Evolutionary conservation across 2,888 invertebrate species (phyloP).

Genomic region (Drosophila paramelanica): DNA sequence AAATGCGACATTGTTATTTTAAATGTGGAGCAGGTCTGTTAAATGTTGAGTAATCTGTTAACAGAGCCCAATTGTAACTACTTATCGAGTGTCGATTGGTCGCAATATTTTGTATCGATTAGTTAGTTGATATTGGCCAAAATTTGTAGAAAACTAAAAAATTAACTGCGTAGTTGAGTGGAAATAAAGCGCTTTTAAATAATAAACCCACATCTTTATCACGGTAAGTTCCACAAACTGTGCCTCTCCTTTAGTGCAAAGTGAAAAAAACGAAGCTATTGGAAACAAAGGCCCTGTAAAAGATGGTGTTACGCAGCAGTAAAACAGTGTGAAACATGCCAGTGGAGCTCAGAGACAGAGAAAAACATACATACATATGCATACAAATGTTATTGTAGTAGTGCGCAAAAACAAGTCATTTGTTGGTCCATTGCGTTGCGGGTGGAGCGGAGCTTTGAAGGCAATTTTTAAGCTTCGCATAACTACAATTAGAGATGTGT

Average conservation of each 20-base stretch:
- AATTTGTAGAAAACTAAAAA: conserved; percentile 57
- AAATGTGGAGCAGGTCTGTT: conserved; percentile 9
- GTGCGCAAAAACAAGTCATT: conserved; percentile 72
- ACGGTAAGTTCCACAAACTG: conserved; percentile 44
- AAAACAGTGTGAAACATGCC: conserved; percentile 67
- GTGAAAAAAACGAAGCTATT: background rate
- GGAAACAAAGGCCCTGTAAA: conserved; percentile 9
- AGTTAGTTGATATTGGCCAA: conserved; percentile 48
- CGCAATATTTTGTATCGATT: conserved; percentile 33
- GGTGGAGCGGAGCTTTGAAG: conserved; percentile 8
- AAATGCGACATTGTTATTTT: background rate
- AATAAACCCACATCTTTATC: conserved; percentile 12
- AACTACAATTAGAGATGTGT: conserved; percentile 19
- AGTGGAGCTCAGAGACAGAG: conserved; percentile 61
- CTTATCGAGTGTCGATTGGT: conserved; percentile 31
- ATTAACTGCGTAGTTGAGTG: conserved; percentile 69
- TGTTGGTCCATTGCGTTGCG: conserved; percentile 25
- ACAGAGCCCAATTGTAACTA: background rate
- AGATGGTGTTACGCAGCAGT: conserved; percentile 68
- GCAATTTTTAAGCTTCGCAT: conserved; percentile 27
- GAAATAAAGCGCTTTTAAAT: conserved; percentile 46
- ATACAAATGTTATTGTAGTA: conserved; percentile 43
- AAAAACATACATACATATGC: conserved; percentile 46
- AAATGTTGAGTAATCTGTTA: conserved; percentile 18
- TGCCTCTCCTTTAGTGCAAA: background rate